These are phyloP conservation scores for Chloromyia formosa DNA, from an alignment of 2,888 invertebrate genomes.

Conservation along the genomic window DNA sequence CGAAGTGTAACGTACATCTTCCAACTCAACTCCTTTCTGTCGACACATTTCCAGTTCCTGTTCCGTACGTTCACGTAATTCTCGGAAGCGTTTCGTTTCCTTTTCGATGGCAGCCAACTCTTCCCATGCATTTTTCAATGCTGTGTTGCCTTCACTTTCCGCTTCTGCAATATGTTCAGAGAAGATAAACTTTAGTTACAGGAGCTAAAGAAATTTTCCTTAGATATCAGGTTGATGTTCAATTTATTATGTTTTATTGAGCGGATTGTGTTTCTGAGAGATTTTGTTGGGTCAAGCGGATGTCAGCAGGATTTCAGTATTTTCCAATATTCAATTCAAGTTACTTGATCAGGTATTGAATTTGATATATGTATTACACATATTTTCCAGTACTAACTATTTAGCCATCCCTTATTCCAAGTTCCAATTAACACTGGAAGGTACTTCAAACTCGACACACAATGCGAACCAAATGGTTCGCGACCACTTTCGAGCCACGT, in stretches of 20 bases:
- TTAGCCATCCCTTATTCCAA: too few relatives aligned
- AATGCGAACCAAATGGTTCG: too few relatives aligned
- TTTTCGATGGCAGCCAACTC: conserved; percentile 85
- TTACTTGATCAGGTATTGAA: too few relatives aligned
- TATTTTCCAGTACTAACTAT: too few relatives aligned
- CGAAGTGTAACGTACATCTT: conserved; percentile 72
- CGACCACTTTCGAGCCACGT: too few relatives aligned
- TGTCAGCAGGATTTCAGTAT: too few relatives aligned
- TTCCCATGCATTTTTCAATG: conserved; percentile 82
- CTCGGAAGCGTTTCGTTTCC: conserved; percentile 84
- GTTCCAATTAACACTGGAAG: too few relatives aligned
- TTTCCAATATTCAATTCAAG: too few relatives aligned
- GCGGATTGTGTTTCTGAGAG: not conserved
- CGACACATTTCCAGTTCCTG: conserved; percentile 83
- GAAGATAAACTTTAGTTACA: not conserved
- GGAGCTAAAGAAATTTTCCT: too few relatives aligned
- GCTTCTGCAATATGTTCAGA: conserved; percentile 54
- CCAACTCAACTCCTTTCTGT: conserved; percentile 79
- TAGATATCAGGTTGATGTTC: too few relatives aligned
- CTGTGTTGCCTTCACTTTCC: conserved; percentile 62
- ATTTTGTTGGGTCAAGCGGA: not conserved
- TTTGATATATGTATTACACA: too few relatives aligned
- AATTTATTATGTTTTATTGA: not conserved
- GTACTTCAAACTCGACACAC: too few relatives aligned
- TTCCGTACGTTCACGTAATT: conserved; percentile 79